A percentile compares a stretch with the other conserved stretches of the same genome.
These are phyloP conservation scores for Clusia tigrina DNA, from an alignment of 2,888 invertebrate genomes.

Conservation along the genomic window DNA sequence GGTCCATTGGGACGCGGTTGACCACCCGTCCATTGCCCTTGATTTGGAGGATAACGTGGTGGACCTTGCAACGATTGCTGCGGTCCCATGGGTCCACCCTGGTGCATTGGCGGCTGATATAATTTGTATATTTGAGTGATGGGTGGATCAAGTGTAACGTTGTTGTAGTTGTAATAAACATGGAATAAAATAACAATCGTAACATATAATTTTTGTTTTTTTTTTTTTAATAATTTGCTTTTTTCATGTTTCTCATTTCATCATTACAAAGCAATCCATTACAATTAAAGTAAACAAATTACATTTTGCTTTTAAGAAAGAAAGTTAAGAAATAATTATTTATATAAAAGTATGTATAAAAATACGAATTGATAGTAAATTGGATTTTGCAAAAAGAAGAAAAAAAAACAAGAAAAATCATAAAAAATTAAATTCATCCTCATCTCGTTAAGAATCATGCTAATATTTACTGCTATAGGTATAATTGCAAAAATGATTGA, in stretches of 20 bases:
- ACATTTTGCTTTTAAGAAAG: not conserved
- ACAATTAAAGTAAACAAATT: too few relatives aligned
- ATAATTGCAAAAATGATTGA: too few relatives aligned
- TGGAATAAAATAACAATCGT: conserved; percentile 55
- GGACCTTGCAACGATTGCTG: conserved; percentile 69
- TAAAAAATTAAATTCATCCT: too few relatives aligned
- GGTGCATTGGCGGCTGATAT: conserved; percentile 66
- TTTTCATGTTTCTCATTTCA: too few relatives aligned
- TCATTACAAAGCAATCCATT: too few relatives aligned
- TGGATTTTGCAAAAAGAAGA: too few relatives aligned
- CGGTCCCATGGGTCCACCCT: conserved; percentile 66
- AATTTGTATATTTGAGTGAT: conserved; percentile 38
- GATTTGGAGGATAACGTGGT: conserved; percentile 63
- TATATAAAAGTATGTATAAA: conserved; percentile 17
- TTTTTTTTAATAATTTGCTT: too few relatives aligned
- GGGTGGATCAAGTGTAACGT: conserved; percentile 37
- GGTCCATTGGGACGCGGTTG: conserved; percentile 67
- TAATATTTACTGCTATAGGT: too few relatives aligned
- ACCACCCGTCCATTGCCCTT: conserved; percentile 63
- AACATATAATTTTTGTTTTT: conserved; percentile 38
- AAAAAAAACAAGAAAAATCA: too few relatives aligned
- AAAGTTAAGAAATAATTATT: conserved; percentile 23
- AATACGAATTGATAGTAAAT: too few relatives aligned
- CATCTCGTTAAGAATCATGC: too few relatives aligned
- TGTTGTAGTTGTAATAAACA: conserved; percentile 44